Base-by-base conservation (phyloP, 2,888 invertebrate genomes). In the Mylabris sibirica region DNA sequence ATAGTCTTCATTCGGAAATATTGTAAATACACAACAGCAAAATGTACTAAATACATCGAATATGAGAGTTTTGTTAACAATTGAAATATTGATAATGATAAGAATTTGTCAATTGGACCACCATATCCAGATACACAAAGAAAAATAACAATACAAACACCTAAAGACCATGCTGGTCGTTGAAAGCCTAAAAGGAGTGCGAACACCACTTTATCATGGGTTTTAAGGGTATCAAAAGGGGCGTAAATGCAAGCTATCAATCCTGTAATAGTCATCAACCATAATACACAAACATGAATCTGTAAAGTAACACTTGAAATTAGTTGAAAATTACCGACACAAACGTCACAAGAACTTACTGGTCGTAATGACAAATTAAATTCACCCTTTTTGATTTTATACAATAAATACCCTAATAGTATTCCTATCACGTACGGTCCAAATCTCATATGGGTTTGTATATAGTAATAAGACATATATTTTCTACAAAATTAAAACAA, bases 1-100 rank as follows among this genome's bases (percentile, higher is more conserved):
- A n/a, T 8, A 1, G 49, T 20, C 30, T 38, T 68, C n/a, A 49
- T 35, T 12, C 65, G 59, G n/a, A 22, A 30, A 11, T 41, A 34
- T 6, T 66, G 60, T 1, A 66, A 9, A 9, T 59, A 8, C 6
- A 69, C 63, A 2, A 87, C 78, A 0, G 85, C 83, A 20, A 85
- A 76, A 76, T 89, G 88, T 0, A 86, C 76, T n/a, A 88, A 77
- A 72, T 87, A 89, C 78, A 88, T 85, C 2, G 86, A 86, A 70
- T 86, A 88, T 0, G 88, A 87, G 4, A 89, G 79, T 5, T 87
- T 84, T 1, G 87, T 85, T 2, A 87, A 83, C 14, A 87, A 79
- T 77, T 87, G 86, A 85, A 88, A 88, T 57, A 87, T 71, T 4
- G 78, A 74, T 0, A 86, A 78, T 0, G 87, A 87, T 0, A 88